Percentiles rank a stretch among this genome's conserved stretches.
These are phyloP conservation scores for Bombus ignitus DNA, from an alignment of 1,140 invertebrate species.

Conservation along the genomic window DNA sequence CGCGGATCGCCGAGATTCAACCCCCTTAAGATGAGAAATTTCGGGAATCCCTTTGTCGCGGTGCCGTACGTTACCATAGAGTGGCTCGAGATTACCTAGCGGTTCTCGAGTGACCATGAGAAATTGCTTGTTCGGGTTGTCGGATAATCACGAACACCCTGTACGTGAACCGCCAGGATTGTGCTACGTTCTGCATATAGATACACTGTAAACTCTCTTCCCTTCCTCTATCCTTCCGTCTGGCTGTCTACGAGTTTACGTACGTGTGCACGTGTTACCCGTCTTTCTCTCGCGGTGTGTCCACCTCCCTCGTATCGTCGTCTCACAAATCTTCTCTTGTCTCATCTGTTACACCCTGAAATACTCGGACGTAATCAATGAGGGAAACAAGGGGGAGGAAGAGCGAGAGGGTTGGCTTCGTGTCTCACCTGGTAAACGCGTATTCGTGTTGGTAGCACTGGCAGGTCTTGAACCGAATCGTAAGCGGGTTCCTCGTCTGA, in stretches of 20 bases:
- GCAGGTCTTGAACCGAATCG: constrained; percentile 38
- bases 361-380: constrained; percentile 69
- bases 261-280: constrained; percentile 1
- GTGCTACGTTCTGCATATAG: constrained; percentile 64
- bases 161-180: constrained; percentile 67
- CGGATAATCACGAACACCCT: constrained; percentile 70
- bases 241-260: constrained; percentile 9
- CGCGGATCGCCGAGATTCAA: constrained; percentile 37
- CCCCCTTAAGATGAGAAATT: constrained; percentile 61
- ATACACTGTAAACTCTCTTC: constrained; percentile 42
- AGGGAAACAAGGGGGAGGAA: constrained; percentile 19
- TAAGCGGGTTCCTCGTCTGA: background rate
- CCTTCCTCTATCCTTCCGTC: constrained; percentile 5
- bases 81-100: constrained; percentile 61
- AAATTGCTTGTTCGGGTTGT: constrained; percentile 70
- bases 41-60: constrained; percentile 69
- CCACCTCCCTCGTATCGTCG: constrained; percentile 44
- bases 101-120: constrained; percentile 69
- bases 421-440: constrained; percentile 37
- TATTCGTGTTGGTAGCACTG: constrained; percentile 11
- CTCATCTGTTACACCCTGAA: constrained; percentile 67
- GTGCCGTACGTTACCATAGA: constrained; percentile 58
- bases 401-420: constrained; percentile 15
- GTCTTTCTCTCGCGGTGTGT: background rate
- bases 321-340: constrained; percentile 70